These are phyloP conservation scores for Lacerta agilis DNA, from an alignment of 2,797 vertebrate genomes.

Conservation along the genomic window DNA sequence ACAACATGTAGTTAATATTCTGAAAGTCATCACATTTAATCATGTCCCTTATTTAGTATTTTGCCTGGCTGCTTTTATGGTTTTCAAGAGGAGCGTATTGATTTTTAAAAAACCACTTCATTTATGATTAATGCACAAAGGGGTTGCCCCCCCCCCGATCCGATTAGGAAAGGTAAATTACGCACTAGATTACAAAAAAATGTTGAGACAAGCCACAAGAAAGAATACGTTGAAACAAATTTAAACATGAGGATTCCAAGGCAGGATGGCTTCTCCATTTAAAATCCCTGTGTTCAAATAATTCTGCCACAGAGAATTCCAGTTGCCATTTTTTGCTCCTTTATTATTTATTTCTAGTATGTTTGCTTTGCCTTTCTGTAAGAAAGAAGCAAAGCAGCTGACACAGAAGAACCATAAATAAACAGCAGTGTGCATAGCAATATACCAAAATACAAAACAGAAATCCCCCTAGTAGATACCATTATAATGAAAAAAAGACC, in stretches of 20 bases:
- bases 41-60: conserved; percentile 8
- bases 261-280: neutral
- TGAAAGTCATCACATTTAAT: conserved; percentile 24
- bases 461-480: neutral
- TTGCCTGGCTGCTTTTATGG: conserved; percentile 19
- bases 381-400: neutral
- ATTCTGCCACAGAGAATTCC: neutral
- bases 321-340: neutral
- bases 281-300: conserved; percentile 4
- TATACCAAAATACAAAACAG: neutral
- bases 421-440: neutral
- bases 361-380: neutral
- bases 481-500: neutral
- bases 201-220: conserved; percentile 21
- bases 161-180: conserved; percentile 33
- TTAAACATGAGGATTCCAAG: conserved; percentile 11
- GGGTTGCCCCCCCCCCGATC: neutral
- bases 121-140: conserved; percentile 28
- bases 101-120: conserved; percentile 24
- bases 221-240: conserved; percentile 5
- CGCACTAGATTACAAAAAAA: conserved; percentile 1
- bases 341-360: neutral
- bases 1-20: conserved; percentile 31
- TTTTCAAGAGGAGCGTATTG: conserved; percentile 27
- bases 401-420: neutral